Evolutionary conservation across 2,888 invertebrate genomes (phyloP).

Genomic region (Acanthosepion esculentum): DNA sequence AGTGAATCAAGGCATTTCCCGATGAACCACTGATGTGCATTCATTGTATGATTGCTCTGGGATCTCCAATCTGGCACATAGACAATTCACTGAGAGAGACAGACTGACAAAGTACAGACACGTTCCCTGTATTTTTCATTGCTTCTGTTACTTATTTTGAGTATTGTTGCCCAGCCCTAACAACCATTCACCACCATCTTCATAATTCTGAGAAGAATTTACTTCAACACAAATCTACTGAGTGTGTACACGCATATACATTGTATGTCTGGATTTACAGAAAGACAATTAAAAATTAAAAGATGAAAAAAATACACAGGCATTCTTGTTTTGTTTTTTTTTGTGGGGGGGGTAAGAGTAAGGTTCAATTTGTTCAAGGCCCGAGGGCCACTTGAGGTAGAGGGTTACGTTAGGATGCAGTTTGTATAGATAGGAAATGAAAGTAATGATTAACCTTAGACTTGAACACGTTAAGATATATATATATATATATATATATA

Average conservation of each 20-base stretch:
- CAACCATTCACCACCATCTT: neutral
- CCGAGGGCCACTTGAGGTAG: too few species aligned
- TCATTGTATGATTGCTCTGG: conserved; percentile 5
- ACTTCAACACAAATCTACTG: neutral
- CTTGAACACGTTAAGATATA: too few species aligned
- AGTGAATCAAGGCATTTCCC: neutral
- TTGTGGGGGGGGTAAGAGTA: too few species aligned
- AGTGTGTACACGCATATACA: neutral
- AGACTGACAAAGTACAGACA: neutral
- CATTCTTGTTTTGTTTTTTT: too few species aligned
- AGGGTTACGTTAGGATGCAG: too few species aligned
- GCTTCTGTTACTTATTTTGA: neutral
- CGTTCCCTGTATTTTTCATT: neutral
- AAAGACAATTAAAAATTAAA: neutral
- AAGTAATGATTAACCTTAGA: too few species aligned
- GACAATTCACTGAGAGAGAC: neutral
- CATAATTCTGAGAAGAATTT: neutral
- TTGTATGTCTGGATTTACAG: neutral
- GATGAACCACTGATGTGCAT: neutral
- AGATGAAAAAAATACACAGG: too few species aligned
- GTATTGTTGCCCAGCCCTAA: neutral
- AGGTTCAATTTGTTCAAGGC: too few species aligned
- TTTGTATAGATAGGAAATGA: too few species aligned
- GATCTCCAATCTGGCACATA: neutral
- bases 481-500: too few species aligned